Base-by-base conservation (phyloP, 2,888 invertebrate species). In the Diploptera punctata region DNA sequence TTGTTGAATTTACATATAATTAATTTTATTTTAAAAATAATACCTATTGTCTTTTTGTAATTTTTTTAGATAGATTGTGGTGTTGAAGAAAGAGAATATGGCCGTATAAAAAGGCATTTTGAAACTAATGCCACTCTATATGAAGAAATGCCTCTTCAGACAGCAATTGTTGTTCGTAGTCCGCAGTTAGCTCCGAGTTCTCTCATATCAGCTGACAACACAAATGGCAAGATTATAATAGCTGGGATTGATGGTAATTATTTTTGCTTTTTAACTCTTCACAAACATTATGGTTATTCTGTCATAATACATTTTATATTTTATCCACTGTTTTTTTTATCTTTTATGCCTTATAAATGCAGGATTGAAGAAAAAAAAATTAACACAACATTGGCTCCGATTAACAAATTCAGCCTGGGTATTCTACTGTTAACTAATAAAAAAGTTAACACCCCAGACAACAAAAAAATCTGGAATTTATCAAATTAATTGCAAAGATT, bases 61-160 rank as follows among this genome's bases (percentile, higher is more conserved):
- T 44, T 9, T n/a, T 54, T 43, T 29, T 71, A 83, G 83, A 78
- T 80, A 7, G 82, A 85, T 75, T 87, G 87, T 77, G 79, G 81
- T 9, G 81, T 82, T 72, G 80, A 80, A 29, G 77, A 80, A 44
- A 74, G 76, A 29, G 83, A 83, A 0, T 79, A 79, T 75, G 83
- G 83, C 18, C 80, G 81, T 73, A 79, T 78, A 67, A 82, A 79
- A 75, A 79, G 82, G 44, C 44, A 44, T 7, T 18, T 24, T 38
- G 47, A n/a, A 4, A 57, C 29, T 16, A 43, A 29, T 19, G 54
- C 57, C 9, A 44, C 44, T n/a, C 24, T 71, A 9, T 72, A 68
- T 43, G 61, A 72, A 68, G 71, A 74, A 67, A 52, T 72, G 62
- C 71, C 74, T 13, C 43, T 74, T 61, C 60, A 74, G 43, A 43